phyloP scores from a whole-genome alignment of 2,888 invertebrate species.

The Parapristionchus giblindavisi region DNA sequence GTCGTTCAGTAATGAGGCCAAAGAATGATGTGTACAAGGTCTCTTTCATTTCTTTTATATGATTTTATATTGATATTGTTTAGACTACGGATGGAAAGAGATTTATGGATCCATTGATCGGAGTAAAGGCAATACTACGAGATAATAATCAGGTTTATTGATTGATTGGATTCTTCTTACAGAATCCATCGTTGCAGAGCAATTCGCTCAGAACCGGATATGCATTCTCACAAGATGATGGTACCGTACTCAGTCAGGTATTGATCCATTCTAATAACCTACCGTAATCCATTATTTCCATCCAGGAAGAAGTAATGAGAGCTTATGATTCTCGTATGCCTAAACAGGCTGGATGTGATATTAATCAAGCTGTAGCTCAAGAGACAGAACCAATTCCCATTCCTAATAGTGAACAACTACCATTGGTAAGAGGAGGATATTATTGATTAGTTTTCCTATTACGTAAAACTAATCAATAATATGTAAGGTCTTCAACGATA shows the following conservation, averaged over 20 bases:
- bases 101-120: too few species aligned
- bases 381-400: too few species aligned
- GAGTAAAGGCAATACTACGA: too few species aligned
- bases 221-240: conserved; percentile 47
- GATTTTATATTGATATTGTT: too few species aligned
- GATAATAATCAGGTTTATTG: conserved; percentile 13
- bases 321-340: conserved; percentile 29
- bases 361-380: not conserved
- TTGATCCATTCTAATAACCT: not conserved
- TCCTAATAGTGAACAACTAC: too few species aligned
- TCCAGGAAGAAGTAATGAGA: conserved; percentile 8
- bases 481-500: too few species aligned
- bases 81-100: too few species aligned
- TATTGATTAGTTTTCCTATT: too few species aligned
- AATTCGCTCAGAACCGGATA: conserved; percentile 35
- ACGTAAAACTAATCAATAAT: too few species aligned
- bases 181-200: conserved; percentile 1
- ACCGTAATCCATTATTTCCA: not conserved
- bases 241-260: conserved; percentile 41
- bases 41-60: not conserved
- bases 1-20: not conserved
- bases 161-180: conserved; percentile 15
- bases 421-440: too few species aligned
- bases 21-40: not conserved
- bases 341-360: conserved; percentile 15